Percentiles rank a stretch among this genome's conserved stretches.
These are phyloP conservation scores for Acanthisitta chloris DNA, from an alignment of 2,113 vertebrate genomes.

Conservation along the genomic window DNA sequence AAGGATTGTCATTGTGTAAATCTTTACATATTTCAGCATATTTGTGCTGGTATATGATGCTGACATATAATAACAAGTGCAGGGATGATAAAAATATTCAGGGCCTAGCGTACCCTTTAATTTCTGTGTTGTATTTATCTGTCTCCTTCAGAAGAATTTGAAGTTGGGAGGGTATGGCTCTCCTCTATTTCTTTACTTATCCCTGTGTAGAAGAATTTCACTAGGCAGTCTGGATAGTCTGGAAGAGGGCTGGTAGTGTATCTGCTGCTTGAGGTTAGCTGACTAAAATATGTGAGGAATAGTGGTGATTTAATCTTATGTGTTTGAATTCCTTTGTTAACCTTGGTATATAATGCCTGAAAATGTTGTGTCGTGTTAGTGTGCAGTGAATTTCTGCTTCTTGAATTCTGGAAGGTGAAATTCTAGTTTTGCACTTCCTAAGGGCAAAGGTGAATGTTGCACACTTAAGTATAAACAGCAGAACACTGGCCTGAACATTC, in stretches of 20 bases:
- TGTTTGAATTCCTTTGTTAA: background rate
- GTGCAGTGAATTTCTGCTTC: background rate
- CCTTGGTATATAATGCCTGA: background rate
- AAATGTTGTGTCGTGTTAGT: background rate
- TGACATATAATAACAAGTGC: background rate
- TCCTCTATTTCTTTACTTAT: background rate
- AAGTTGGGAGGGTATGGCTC: background rate
- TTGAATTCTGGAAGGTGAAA: background rate
- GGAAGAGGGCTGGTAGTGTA: background rate
- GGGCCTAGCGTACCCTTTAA: background rate
- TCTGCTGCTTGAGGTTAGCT: background rate
- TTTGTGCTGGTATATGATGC: background rate
- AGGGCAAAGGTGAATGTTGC: background rate
- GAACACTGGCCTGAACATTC: background rate
- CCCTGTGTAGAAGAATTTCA: background rate
- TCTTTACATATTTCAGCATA: background rate
- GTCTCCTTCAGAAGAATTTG: background rate
- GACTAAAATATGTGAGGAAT: background rate
- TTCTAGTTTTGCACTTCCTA: background rate
- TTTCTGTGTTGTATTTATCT: background rate
- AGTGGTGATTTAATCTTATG: background rate
- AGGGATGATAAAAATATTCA: background rate
- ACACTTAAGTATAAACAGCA: background rate
- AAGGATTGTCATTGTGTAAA: background rate
- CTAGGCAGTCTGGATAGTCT: background rate